Conservation (phyloP, 2,113 vertebrate genomes). For the Thinocorus orbignyianus region DNA sequence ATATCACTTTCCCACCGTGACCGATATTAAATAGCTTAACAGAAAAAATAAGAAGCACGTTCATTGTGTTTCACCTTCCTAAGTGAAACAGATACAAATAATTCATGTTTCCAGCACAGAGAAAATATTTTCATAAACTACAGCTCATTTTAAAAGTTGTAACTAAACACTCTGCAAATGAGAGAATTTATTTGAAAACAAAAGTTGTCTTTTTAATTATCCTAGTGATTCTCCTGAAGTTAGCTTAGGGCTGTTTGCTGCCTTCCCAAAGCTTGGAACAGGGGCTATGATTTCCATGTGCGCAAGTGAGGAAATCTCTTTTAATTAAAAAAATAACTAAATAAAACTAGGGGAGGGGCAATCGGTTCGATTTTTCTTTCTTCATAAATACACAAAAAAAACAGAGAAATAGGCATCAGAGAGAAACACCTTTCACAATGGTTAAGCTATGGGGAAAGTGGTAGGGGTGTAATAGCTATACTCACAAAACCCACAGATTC, state of each 20-base stretch:
- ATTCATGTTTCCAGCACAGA: not conserved
- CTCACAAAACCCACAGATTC: rapidly evolving
- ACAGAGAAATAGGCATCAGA: not conserved
- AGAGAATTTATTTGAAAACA: not conserved
- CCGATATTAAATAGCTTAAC: not conserved
- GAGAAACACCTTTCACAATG: not conserved
- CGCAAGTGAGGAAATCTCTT: not conserved
- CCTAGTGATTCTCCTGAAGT: not conserved
- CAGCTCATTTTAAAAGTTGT: not conserved
- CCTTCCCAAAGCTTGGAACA: not conserved
- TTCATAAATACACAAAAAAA: not conserved
- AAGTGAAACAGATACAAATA: not conserved
- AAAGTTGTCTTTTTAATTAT: not conserved
- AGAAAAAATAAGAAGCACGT: not conserved
- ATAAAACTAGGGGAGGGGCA: not conserved
- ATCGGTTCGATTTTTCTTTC: no score
- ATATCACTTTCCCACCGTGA: not conserved
- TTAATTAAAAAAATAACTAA: not conserved
- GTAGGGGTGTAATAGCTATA: not conserved
- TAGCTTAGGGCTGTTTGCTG: not conserved
- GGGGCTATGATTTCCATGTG: not conserved
- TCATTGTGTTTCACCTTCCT: not conserved
- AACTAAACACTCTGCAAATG: not conserved
- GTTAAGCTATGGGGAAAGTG: not conserved
- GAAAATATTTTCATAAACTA: not conserved